Conservation (phyloP, 1,140 invertebrate species). For the Trigoniulus corallinus region DNA sequence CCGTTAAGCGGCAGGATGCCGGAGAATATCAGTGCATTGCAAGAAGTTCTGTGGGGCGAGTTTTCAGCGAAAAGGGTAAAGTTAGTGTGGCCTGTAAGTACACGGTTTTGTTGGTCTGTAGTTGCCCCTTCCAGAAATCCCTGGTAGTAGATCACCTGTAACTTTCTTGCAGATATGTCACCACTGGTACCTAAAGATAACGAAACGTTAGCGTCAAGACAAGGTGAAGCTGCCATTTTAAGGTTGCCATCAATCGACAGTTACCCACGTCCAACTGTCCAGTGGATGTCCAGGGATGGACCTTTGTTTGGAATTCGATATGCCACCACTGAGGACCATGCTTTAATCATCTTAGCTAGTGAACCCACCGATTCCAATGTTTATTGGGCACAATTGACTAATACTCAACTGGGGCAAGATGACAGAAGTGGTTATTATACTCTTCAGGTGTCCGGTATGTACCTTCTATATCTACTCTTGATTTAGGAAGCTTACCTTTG, state of each 20-base stretch:
- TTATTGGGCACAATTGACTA: constrained; percentile 57
- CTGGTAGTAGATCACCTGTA: too few relatives aligned
- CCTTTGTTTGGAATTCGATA: constrained; percentile 63
- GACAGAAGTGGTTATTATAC: constrained; percentile 54
- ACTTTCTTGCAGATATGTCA: constrained; percentile 62
- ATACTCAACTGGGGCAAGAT: constrained; percentile 70
- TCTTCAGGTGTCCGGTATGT: constrained; percentile 3
- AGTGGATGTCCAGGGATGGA: constrained; percentile 60
- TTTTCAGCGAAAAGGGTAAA: constrained; percentile 71
- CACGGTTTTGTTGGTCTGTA: too few relatives aligned
- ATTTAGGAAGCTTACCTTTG: too few relatives aligned
- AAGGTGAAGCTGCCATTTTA: constrained; percentile 62
- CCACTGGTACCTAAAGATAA: constrained; percentile 53
- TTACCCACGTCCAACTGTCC: constrained; percentile 58
- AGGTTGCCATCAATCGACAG: constrained; percentile 64
- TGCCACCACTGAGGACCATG: constrained; percentile 48
- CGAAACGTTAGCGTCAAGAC: constrained; percentile 44
- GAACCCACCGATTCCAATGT: constrained; percentile 44
- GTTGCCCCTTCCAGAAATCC: too few relatives aligned
- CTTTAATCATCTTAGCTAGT: constrained; percentile 61
- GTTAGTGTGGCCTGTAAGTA: constrained; percentile 79
- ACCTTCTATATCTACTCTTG: not conserved
- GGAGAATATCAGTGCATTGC: constrained; percentile 82
- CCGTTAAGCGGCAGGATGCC: constrained; percentile 54
- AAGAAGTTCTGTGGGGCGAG: constrained; percentile 70